Evolutionary conservation across 2,797 vertebrate species (phyloP).

Genomic region (Prionace glauca): DNA sequence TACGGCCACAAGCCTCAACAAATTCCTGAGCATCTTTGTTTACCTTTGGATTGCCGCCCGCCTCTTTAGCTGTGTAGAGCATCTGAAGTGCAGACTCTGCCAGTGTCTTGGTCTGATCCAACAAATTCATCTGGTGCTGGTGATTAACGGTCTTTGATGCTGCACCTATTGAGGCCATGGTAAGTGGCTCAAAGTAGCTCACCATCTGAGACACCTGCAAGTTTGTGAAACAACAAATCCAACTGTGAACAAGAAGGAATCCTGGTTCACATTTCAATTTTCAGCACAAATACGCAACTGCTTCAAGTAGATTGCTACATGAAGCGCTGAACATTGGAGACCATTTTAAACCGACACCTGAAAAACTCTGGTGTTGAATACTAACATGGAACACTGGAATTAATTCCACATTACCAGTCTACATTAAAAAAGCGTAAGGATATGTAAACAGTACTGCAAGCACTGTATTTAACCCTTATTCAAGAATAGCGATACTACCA

Average conservation of each 20-base stretch:
- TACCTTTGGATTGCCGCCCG: conserved; percentile 92
- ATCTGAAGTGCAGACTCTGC: conserved; percentile 91
- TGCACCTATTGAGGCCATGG: conserved; percentile 80
- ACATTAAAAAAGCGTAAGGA: not conserved
- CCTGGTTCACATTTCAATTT: not conserved
- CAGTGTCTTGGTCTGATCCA: conserved; percentile 93
- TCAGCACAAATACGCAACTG: not conserved
- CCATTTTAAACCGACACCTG: not conserved
- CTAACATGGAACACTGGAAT: not conserved
- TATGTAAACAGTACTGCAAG: not conserved
- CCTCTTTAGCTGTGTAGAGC: conserved; percentile 93
- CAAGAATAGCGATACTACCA: not conserved
- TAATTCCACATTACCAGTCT: not conserved
- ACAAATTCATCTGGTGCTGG: conserved; percentile 96
- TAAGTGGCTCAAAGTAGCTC: conserved; percentile 91
- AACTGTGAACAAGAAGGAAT: not conserved
- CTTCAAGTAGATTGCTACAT: no score
- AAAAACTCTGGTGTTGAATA: not conserved
- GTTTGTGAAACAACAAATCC: not conserved
- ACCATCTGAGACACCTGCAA: conserved; percentile 92
- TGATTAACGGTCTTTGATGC: conserved; percentile 91
- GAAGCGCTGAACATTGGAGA: not conserved
- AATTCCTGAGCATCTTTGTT: not conserved
- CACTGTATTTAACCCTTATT: not conserved
- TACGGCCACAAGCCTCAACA: not conserved